phyloP scores from a whole-genome alignment of 2,113 vertebrate genomes.

The Tringa solitaria region DNA sequence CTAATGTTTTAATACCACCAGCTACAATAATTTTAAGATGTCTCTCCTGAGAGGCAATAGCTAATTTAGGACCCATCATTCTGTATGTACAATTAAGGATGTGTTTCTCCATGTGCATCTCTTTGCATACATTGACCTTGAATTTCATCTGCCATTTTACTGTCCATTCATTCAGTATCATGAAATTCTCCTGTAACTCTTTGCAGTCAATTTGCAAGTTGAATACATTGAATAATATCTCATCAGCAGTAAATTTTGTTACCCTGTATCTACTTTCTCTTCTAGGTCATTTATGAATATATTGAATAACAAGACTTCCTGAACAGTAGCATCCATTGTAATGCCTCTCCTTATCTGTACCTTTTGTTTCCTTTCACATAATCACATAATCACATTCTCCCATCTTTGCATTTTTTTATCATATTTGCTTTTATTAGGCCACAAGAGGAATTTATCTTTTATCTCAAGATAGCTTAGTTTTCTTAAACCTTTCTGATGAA shows the following conservation, averaged over 20 bases:
- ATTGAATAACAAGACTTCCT: neutral
- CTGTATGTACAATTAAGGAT: slow-evolving; percentile 32
- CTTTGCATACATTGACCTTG: slow-evolving; percentile 64
- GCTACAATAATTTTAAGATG: slow-evolving; percentile 22
- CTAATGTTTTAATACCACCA: neutral
- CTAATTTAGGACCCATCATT: slow-evolving; percentile 43
- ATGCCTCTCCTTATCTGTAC: neutral
- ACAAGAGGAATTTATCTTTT: neutral
- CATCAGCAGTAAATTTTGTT: neutral
- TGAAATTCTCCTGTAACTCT: neutral
- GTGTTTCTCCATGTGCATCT: slow-evolving; percentile 48
- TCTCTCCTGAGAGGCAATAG: slow-evolving; percentile 43
- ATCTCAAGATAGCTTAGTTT: neutral
- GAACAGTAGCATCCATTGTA: neutral
- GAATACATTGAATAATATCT: slow-evolving; percentile 5
- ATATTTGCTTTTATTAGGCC: neutral
- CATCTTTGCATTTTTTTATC: slow-evolving; percentile 4
- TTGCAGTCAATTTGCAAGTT: neutral
- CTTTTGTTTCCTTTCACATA: neutral
- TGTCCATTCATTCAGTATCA: slow-evolving; percentile 34
- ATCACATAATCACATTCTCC: neutral
- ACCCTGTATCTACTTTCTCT: neutral
- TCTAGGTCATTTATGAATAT: slow-evolving; percentile 39
- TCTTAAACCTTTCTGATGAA: slow-evolving; percentile 32
- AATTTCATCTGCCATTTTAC: slow-evolving; percentile 43